Conservation (phyloP, 2,888 invertebrate genomes). For the Drosophila anomalipes region DNA sequence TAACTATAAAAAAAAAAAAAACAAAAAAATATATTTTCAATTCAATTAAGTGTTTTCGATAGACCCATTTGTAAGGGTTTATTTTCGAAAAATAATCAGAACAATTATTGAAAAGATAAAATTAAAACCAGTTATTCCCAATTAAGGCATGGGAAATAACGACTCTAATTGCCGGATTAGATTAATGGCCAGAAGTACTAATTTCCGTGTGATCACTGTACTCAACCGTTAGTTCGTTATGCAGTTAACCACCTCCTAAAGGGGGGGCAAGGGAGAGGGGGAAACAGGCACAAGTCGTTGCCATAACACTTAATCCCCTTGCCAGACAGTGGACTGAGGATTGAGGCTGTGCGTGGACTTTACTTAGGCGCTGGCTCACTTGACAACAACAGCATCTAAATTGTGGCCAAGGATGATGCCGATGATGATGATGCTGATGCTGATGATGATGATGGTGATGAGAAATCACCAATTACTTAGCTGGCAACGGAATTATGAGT, state of each 20-base stretch:
- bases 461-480: constrained; percentile 53
- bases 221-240: background rate
- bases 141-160: background rate
- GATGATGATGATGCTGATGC: background rate
- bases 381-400: constrained; percentile 26
- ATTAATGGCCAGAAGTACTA: background rate
- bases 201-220: constrained; percentile 7
- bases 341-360: constrained; percentile 19
- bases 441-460: constrained; percentile 11
- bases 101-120: background rate
- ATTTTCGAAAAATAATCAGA: background rate
- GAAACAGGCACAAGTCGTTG: constrained; percentile 29
- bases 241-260: background rate
- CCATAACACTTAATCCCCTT: constrained; percentile 60
- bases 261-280: background rate
- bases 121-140: background rate
- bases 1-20: background rate
- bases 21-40: background rate
- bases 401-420: constrained; percentile 14
- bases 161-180: background rate
- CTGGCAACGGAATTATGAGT: constrained; percentile 40
- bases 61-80: background rate
- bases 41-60: background rate
- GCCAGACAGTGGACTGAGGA: constrained; percentile 24
- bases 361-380: constrained; percentile 29